Base-by-base conservation (phyloP, 2,888 invertebrate genomes). In the Nymphalis urticae region DNA sequence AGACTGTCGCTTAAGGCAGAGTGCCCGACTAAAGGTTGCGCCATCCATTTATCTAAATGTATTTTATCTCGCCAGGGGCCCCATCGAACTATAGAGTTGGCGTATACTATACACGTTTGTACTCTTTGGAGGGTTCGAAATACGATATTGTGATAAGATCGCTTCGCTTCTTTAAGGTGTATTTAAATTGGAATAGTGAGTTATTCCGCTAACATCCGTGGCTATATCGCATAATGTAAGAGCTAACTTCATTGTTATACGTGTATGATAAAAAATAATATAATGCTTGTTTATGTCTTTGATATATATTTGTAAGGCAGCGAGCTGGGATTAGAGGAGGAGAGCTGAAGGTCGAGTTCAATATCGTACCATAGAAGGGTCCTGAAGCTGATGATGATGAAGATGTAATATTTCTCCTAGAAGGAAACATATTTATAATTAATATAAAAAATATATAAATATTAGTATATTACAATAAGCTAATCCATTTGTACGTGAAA, bases 31-130 rank as follows among this genome's bases (percentile, higher is more conserved):
- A 85, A 84, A 87, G 89, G 87, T 84, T 84, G 85, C 81, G 83
- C 84, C 83, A 83, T 86, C 88, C 90, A 90, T 91, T 91, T 90
- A 91, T 91, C 89, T 89, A 89, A 90, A 91, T 90, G 91, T 91
- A 89, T 86, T 92, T 90, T 91, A 92, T 92, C 89, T 89, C 83
- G 80, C 82, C 79, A 77, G 79, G 89, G 87, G 85, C 83, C 83
- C 79, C 64, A 68, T 58, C 76, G 72, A 80, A 76, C 76, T 75
- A 74, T 85, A 78, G 89, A 89, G 89, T 77, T 77, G 85, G 71
- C 73, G 65, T 79, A 71, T 61, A 65, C 69, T 73, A 62, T 71
- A 65, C 71, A 73, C 66, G 68, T 72, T 72, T 68, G 66, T 73
- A 51, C 70, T 66, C 69, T 72, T 66, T 68, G 68, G 73, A 71